phyloP scores from a whole-genome alignment of 2,113 vertebrate species.

The Phodopus roborovskii region DNA sequence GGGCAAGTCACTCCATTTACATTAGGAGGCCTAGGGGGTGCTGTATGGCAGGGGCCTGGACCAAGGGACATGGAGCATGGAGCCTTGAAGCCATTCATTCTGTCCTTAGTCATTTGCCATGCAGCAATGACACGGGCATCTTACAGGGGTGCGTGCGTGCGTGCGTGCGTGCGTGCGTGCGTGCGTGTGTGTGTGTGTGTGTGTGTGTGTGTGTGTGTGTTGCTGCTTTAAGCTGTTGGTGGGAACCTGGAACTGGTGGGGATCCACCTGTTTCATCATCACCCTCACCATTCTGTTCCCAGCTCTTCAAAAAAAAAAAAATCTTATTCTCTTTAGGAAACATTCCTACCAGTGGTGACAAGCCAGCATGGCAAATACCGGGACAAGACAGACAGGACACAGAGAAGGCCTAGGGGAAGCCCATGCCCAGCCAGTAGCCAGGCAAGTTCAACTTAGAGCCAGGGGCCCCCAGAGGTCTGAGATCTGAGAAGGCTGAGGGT shows the following conservation, averaged over 20 bases:
- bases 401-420: neutral
- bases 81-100: neutral
- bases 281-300: neutral
- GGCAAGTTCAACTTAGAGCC: neutral
- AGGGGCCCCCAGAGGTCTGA: neutral
- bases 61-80: neutral
- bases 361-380: neutral
- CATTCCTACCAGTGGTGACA: neutral
- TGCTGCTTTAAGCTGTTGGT: neutral
- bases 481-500: neutral
- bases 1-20: neutral
- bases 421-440: neutral
- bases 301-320: neutral
- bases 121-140: neutral
- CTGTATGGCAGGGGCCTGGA: neutral
- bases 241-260: neutral
- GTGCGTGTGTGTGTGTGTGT: neutral
- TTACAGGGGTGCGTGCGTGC: neutral
- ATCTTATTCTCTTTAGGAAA: neutral
- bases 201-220: neutral
- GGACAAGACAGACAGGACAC: neutral
- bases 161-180: neutral
- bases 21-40: neutral
- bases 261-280: neutral
- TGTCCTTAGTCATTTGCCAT: neutral